A percentile compares a stretch with the other conserved stretches of the same genome.
These are phyloP conservation scores for Aphelocoma californica DNA, from an alignment of 2,797 vertebrate genomes.

Conservation along the genomic window DNA sequence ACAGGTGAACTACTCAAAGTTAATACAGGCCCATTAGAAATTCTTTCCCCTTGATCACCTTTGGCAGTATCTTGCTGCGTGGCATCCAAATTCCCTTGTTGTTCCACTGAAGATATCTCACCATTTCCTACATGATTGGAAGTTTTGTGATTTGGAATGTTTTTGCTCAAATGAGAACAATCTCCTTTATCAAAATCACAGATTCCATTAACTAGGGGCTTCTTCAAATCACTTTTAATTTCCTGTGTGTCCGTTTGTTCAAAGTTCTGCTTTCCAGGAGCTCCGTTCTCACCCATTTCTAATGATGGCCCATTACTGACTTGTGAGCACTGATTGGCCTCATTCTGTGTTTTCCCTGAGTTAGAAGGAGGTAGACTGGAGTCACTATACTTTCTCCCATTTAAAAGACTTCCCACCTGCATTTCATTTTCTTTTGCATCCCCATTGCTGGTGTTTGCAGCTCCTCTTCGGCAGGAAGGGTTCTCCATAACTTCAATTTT, in stretches of 20 bases:
- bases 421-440: slow-evolving; percentile 84
- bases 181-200: slow-evolving; percentile 96
- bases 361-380: slow-evolving; percentile 98
- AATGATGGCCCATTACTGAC: slow-evolving; percentile 89
- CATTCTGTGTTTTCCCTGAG: slow-evolving; percentile 98
- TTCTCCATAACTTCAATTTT: slow-evolving; percentile 99
- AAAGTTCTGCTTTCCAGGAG: slow-evolving; percentile 84
- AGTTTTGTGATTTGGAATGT: slow-evolving; percentile 99
- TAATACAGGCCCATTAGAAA: slow-evolving; percentile 92
- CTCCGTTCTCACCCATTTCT: slow-evolving; percentile 85
- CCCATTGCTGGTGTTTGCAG: slow-evolving; percentile 92
- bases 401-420: slow-evolving; percentile 90
- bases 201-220: slow-evolving; percentile 93
- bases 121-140: slow-evolving; percentile 99
- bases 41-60: slow-evolving; percentile 92
- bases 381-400: slow-evolving; percentile 95
- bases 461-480: slow-evolving; percentile 88
- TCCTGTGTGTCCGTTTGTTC: slow-evolving; percentile 79
- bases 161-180: slow-evolving; percentile 92
- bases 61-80: slow-evolving; percentile 98
- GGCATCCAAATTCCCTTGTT: slow-evolving; percentile 82
- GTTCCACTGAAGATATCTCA: slow-evolving; percentile 87
- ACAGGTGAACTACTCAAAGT: slow-evolving; percentile 80
- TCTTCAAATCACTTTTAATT: slow-evolving; percentile 87
- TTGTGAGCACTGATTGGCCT: slow-evolving; percentile 81